Evolutionary conservation across 2,888 invertebrate genomes (phyloP).

Genomic region (Drosophila rubida): DNA sequence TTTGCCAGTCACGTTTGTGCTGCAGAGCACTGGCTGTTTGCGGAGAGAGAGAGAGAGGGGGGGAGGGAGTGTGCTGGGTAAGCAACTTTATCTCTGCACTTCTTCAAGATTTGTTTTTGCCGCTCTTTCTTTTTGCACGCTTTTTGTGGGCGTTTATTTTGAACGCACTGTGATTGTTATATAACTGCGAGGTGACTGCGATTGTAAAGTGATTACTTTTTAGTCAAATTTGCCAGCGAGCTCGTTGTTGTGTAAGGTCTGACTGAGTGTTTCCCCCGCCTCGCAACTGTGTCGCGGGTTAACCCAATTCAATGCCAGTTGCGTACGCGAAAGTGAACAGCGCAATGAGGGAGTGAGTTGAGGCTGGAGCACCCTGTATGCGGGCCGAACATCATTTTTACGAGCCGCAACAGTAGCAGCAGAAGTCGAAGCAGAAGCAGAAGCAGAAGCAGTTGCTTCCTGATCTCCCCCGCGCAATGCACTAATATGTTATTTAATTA

Average conservation of each 20-base stretch:
- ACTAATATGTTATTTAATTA: slow-evolving; percentile 39
- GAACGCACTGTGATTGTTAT: slow-evolving; percentile 67
- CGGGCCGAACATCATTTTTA: not conserved
- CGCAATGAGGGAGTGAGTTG: not conserved
- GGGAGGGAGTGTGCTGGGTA: slow-evolving; percentile 5
- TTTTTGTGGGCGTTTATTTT: slow-evolving; percentile 69
- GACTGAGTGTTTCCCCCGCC: not conserved
- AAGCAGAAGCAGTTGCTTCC: no score
- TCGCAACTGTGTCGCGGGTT: slow-evolving; percentile 35
- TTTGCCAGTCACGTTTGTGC: slow-evolving; percentile 75
- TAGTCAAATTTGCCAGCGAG: slow-evolving; percentile 54
- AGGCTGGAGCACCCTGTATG: slow-evolving; percentile 23
- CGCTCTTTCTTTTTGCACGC: slow-evolving; percentile 15
- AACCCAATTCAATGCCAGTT: slow-evolving; percentile 32
- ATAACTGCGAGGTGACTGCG: slow-evolving; percentile 50
- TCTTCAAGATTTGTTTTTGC: slow-evolving; percentile 42
- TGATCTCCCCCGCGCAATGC: slow-evolving; percentile 1
- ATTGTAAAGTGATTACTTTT: slow-evolving; percentile 50
- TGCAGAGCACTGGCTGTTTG: slow-evolving; percentile 37
- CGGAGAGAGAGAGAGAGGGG: not conserved
- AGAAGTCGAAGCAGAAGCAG: no score
- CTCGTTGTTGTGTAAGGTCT: slow-evolving; percentile 41
- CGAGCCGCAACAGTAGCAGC: slow-evolving; percentile 19
- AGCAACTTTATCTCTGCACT: slow-evolving; percentile 65
- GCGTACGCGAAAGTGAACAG: slow-evolving; percentile 32